A percentile compares a stretch with the other conserved stretches of the same genome.
Evolutionary conservation across 2,888 invertebrate genomes (phyloP).

Genomic region (Choreutis nemorana): DNA sequence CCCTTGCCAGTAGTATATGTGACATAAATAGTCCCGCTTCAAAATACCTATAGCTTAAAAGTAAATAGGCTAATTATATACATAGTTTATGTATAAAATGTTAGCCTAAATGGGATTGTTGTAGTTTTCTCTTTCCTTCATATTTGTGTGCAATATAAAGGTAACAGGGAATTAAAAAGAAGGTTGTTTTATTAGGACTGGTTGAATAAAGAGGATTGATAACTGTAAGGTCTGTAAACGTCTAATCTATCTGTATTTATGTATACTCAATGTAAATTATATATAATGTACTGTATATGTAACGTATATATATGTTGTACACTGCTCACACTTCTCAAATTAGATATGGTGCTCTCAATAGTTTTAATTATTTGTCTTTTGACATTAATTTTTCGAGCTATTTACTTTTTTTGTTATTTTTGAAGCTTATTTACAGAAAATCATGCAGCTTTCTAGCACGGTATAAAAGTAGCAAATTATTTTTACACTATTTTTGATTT

Average conservation of each 20-base stretch:
- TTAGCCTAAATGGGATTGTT: conserved; percentile 24
- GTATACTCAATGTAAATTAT: conserved; percentile 10
- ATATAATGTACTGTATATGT: conserved; percentile 7
- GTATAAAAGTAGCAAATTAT: too few species aligned
- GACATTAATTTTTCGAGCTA: conserved; percentile 12
- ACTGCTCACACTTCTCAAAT: conserved; percentile 28
- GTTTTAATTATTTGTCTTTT: conserved; percentile 17
- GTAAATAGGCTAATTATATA: conserved; percentile 43
- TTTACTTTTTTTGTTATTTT: conserved; percentile 4
- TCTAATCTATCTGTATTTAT: conserved; percentile 1
- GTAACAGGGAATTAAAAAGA: conserved; percentile 25
- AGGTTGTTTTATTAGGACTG: conserved; percentile 9
- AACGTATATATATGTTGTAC: conserved; percentile 11
- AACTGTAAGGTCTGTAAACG: too few species aligned
- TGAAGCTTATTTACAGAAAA: too few species aligned
- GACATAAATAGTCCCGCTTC: too few species aligned
- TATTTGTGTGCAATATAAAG: conserved; percentile 45
- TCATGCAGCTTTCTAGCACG: too few species aligned
- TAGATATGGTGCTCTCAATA: conserved; percentile 31
- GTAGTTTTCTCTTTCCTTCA: conserved; percentile 39
- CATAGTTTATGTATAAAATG: conserved; percentile 44
- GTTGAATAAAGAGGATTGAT: background rate
- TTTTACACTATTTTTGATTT: too few species aligned
- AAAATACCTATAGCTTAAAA: too few species aligned
- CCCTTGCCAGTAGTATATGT: too few species aligned